Evolutionary conservation across 2,113 vertebrate genomes (phyloP), one percentile per base, ranked within the genome.

Genomic region (Seriola dumerili): DNA sequence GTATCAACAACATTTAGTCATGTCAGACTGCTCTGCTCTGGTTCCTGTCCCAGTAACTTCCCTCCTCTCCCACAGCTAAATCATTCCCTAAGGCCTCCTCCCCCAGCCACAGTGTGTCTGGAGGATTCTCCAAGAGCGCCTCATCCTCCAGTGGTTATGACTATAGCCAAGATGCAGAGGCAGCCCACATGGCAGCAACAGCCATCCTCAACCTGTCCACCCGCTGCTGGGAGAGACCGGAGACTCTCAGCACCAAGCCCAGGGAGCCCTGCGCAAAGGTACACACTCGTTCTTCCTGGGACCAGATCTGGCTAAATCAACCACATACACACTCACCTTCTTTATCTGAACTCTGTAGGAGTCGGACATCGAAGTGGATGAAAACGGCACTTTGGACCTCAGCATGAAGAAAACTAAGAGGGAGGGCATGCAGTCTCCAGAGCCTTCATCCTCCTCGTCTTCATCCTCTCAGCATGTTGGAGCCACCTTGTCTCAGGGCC

Each of bases 201-300:
- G 98, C 98, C 94, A 99, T 99, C 93, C 95, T 99, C 89, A 99
- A 99, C 94, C 96, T 99, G 89, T 99, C 98, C 86, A 99, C 98
- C 0, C 97, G 98, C 90, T 99, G 98, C 94, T 99, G 98, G 98
- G 98, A 99, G 80, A 97, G 97, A 94, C 98, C 98, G 0, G 97
- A 99, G 93, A 99, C 96, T 80, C 97, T 99, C 89, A 97, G 97
- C 91, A 96, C 95, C 46, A 97, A 97, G 90, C 95, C 96, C 46
- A 96, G 95, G 78, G 97, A 97, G 8, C 89, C 94, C 62, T 92
- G 96, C 9, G 3, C 89, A 93, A 97, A 98, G 97, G 98, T 99
- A 59, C 71, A n/a, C 17, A 32, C 25, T 13, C 0, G 21, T 8
- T 25, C 17, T 10, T n/a, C 21, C 42, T 23, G 21, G 32, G 68